Percentiles rank a stretch among this genome's conserved stretches.
These are phyloP conservation scores for Ataeniobius toweri DNA, from an alignment of 2,797 vertebrate species.

Conservation along the genomic window DNA sequence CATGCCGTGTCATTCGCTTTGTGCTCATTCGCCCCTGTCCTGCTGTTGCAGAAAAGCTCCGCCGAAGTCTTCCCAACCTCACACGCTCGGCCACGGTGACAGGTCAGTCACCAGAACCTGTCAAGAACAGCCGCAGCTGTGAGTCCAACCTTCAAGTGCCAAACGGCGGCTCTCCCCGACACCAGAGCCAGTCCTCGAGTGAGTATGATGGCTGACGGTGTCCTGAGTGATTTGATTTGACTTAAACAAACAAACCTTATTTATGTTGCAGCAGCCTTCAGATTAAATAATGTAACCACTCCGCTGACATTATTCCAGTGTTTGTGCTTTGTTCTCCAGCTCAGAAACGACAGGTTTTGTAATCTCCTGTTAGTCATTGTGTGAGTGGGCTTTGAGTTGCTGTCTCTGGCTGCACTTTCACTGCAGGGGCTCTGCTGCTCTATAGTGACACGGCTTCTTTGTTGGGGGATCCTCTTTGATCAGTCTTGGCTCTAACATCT, in stretches of 20 bases:
- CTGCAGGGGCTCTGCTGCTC: slow-evolving; percentile 40
- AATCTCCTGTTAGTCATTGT: slow-evolving; percentile 30
- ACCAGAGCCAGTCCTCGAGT: slow-evolving; percentile 95
- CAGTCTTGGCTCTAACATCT: slow-evolving; percentile 35
- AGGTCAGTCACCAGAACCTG: slow-evolving; percentile 84
- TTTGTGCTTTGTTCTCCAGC: slow-evolving; percentile 31
- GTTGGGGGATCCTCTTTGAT: slow-evolving; percentile 50
- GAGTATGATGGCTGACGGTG: slow-evolving; percentile 73
- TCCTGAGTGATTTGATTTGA: background rate
- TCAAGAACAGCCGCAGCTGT: slow-evolving; percentile 95
- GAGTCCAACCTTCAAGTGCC: slow-evolving; percentile 98
- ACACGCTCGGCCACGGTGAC: slow-evolving; percentile 75
- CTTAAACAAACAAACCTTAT: slow-evolving; percentile 5
- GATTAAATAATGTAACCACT: slow-evolving; percentile 5
- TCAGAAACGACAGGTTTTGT: slow-evolving; percentile 33
- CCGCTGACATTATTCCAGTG: slow-evolving; percentile 20
- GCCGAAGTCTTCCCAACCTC: slow-evolving; percentile 98
- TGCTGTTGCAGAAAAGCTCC: slow-evolving; percentile 88
- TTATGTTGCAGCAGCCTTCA: slow-evolving; percentile 6
- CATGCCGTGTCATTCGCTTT: background rate
- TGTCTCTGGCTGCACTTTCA: slow-evolving; percentile 46
- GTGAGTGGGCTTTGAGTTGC: slow-evolving; percentile 19
- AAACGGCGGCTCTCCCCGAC: slow-evolving; percentile 93
- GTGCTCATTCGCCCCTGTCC: slow-evolving; percentile 1
- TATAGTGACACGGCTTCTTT: slow-evolving; percentile 51